Conservation (phyloP, 2,113 vertebrate species). For the Myiopsitta monachus region DNA sequence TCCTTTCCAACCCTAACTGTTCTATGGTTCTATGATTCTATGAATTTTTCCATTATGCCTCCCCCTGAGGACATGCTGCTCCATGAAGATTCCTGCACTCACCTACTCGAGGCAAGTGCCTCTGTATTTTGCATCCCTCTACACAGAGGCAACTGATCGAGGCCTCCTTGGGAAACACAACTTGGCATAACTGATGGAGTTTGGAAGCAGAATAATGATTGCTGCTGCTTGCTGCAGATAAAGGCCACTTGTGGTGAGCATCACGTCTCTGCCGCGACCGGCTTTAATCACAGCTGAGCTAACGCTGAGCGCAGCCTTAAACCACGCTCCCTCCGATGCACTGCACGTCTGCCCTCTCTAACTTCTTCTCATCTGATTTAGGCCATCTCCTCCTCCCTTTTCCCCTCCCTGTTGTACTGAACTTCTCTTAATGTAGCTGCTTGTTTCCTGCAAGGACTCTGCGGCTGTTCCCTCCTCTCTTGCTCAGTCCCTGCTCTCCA, state of each 20-base stretch:
- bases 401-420: neutral
- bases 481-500: no score
- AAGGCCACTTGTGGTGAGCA: slow-evolving; percentile 34
- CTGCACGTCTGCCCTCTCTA: neutral
- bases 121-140: neutral
- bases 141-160: accelerated
- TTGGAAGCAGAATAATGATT: neutral
- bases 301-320: neutral
- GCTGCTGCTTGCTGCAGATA: slow-evolving; percentile 11
- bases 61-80: neutral
- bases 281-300: neutral
- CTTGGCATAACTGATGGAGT: neutral
- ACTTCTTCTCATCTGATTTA: neutral
- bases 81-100: neutral
- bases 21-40: no score
- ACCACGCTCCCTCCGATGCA: neutral
- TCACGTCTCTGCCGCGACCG: neutral
- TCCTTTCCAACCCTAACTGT: no score
- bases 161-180: neutral
- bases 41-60: neutral
- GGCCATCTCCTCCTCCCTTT: neutral
- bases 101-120: accelerated
- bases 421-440: neutral
- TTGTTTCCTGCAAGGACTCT: neutral
- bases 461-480: neutral